Evolutionary conservation across 2,113 vertebrate species (phyloP), one percentile per base, ranked within the genome.

Genomic region (cat (Felis catus)): DNA sequence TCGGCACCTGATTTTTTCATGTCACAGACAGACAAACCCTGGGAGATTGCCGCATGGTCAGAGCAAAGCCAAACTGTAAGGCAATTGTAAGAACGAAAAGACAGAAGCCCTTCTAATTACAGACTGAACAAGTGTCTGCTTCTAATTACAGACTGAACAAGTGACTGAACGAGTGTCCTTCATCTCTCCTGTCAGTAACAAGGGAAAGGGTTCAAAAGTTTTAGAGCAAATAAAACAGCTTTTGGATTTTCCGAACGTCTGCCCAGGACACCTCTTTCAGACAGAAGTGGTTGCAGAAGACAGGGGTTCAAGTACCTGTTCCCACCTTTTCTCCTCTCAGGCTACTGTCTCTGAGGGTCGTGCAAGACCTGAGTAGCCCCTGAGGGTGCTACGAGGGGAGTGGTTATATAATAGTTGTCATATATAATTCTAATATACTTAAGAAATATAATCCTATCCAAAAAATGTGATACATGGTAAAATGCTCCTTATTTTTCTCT

Each of bases 31-130:
- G 51, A 39, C 36, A 39, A 51, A 58, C 33, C 27, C 29, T 65
- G 13, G 8, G 51, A 48, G 8, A n/a, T n/a, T 27, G 31, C 14
- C 36, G 15, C 83, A 48, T 45, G 39, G 15, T 41, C 16, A 92
- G 53, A 79, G 45, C 68, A 90, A 94, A 95, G 68, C 7, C 63
- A 95, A 74, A 87, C 12, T 19, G 1, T 21, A 65, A 73, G 36
- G 5, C 14, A 94, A 23, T 18, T 61, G 21, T 61, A 61, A 53
- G 39, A 94, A 66, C 21, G 14, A 78, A 73, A 86, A 79, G 33
- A 33, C 16, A 58, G 73, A 70, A 36, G 7, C 13, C 2, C 33
- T 78, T 58, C 19, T 31, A 81, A 33, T 33, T 70, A 7, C 5
- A 76, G 48, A 45, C 11, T 25, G 19, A 87, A 63, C 8, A 83